Conservation (phyloP, 2,888 invertebrate species). For the Tenodera sinensis region DNA sequence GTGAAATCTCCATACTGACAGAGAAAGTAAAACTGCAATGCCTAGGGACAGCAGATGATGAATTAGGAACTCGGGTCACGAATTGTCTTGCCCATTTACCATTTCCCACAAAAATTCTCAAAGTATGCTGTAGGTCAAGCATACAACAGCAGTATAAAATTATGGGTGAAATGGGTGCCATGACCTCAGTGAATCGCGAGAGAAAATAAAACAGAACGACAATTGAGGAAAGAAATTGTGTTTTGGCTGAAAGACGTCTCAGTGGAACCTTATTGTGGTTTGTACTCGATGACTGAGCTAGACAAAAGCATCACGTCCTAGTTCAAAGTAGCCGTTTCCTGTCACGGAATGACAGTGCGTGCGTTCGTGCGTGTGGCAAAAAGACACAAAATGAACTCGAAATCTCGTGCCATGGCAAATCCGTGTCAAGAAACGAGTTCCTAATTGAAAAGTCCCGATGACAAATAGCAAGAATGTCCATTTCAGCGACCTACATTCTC, state of each 20-base stretch:
- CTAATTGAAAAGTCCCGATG: neutral
- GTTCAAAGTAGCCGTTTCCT: neutral
- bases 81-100: neutral
- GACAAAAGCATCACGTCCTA: neutral
- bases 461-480: neutral
- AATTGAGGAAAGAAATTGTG: neutral
- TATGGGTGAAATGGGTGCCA: neutral
- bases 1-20: too few species aligned
- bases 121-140: neutral
- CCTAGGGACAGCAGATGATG: too few species aligned
- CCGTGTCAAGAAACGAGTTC: neutral
- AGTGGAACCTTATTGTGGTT: neutral
- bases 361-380: neutral
- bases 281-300: neutral
- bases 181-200: neutral
- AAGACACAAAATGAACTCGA: neutral
- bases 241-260: neutral
- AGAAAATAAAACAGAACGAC: neutral
- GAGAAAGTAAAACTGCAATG: too few species aligned
- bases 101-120: neutral
- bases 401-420: neutral
- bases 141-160: neutral
- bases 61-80: too few species aligned
- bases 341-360: neutral
- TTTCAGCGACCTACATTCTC: neutral